phyloP scores from a whole-genome alignment of 2,888 invertebrate species.

The Torymus auratus region DNA sequence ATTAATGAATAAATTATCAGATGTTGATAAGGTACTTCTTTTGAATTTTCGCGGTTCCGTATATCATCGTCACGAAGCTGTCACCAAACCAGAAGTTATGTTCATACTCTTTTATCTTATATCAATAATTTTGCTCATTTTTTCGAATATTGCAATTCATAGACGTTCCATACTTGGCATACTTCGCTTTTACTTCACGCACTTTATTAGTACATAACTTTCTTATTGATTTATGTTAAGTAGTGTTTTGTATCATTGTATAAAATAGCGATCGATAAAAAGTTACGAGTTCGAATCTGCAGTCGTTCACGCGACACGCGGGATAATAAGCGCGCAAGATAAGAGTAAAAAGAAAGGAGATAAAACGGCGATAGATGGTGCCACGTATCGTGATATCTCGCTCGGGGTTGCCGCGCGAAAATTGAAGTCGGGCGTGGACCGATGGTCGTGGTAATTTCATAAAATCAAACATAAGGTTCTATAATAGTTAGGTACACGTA shows the following conservation, averaged over 20 bases:
- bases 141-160: neutral
- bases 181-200: no score
- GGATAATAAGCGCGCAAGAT: conserved; percentile 21
- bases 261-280: conserved; percentile 46
- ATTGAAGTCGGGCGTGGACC: neutral
- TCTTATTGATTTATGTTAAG: neutral
- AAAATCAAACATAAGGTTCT: no score
- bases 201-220: no score
- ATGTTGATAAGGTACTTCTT: neutral
- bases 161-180: no score
- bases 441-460: neutral
- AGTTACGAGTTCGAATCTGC: conserved; percentile 26
- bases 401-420: conserved; percentile 31
- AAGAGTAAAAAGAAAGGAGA: conserved; percentile 24
- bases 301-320: conserved; percentile 5
- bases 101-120: no score
- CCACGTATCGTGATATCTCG: conserved; percentile 42
- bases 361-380: conserved; percentile 59
- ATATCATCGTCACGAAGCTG: neutral
- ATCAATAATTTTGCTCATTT: neutral
- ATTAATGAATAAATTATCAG: no score
- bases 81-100: neutral
- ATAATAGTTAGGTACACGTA: no score
- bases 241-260: neutral
- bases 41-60: conserved; percentile 28